phyloP scores from a whole-genome alignment of 2,888 invertebrate species.

The Capitulum mitella region DNA sequence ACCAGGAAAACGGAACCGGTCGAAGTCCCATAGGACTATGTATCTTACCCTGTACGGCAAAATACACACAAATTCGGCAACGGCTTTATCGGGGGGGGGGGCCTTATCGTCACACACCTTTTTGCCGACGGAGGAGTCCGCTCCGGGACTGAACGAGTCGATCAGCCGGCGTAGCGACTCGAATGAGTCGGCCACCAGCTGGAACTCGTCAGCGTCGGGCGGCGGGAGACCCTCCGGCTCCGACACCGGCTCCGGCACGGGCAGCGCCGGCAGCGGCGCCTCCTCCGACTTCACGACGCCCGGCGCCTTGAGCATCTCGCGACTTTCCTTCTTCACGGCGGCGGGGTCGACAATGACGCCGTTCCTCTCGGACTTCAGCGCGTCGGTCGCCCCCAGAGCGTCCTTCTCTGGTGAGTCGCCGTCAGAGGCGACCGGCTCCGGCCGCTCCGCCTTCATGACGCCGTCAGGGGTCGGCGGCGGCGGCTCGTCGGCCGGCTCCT shows the following conservation, averaged over 20 bases:
- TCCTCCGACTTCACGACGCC: background rate
- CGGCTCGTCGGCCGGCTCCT: background rate
- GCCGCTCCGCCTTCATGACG: background rate
- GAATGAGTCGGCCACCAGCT: slow-evolving; percentile 31
- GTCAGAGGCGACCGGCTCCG: too few species aligned
- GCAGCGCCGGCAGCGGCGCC: background rate
- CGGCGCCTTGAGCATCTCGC: background rate
- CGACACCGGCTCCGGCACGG: background rate
- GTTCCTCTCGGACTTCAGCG: background rate
- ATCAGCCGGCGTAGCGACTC: slow-evolving; percentile 21
- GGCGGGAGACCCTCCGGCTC: background rate
- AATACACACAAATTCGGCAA: too few species aligned
- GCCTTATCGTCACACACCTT: background rate
- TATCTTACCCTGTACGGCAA: too few species aligned
- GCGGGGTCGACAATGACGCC: background rate
- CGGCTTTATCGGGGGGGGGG: too few species aligned
- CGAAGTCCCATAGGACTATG: too few species aligned
- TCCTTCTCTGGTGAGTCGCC: too few species aligned
- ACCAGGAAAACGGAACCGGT: too few species aligned
- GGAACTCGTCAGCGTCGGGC: slow-evolving; percentile 30
- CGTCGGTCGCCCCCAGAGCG: background rate
- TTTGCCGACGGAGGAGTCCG: background rate
- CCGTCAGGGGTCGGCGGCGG: background rate
- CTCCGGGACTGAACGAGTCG: background rate
- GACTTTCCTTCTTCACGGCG: background rate